A percentile compares a stretch with the other conserved stretches of the same genome.
phyloP scores from a whole-genome alignment of 2,888 invertebrate genomes.

The Lutraria lutraria region DNA sequence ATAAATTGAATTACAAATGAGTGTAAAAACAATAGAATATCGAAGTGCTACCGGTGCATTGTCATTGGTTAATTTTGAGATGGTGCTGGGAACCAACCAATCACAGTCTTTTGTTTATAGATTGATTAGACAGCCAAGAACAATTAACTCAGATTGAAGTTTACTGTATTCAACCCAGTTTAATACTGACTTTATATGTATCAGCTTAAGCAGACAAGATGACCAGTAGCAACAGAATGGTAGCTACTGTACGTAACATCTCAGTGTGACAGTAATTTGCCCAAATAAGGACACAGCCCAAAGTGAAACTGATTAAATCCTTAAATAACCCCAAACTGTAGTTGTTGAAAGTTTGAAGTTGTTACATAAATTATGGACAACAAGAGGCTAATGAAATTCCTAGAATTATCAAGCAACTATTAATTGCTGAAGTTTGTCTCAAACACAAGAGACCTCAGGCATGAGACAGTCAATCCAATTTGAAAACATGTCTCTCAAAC shows the following conservation, averaged over 20 bases:
- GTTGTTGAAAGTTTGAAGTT: slow-evolving; percentile 5
- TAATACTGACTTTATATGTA: background rate
- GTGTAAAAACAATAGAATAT: no score
- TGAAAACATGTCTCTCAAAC: slow-evolving; percentile 17
- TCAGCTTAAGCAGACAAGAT: background rate
- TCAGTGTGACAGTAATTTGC: background rate
- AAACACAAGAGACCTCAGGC: background rate
- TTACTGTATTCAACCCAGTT: background rate
- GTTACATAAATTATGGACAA: slow-evolving; percentile 24
- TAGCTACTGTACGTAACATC: background rate
- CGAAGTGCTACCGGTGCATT: no score
- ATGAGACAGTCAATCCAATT: slow-evolving; percentile 16
- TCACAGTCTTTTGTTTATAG: no score
- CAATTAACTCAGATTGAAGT: no score
- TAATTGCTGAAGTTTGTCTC: slow-evolving; percentile 23
- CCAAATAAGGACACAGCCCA: slow-evolving; percentile 13
- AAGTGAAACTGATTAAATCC: slow-evolving; percentile 10
- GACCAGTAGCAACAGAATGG: background rate
- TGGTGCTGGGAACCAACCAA: no score
- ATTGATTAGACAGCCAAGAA: no score
- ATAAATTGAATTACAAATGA: no score
- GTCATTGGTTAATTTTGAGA: no score
- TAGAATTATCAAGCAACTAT: slow-evolving; percentile 23
- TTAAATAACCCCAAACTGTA: background rate
- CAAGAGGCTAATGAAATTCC: slow-evolving; percentile 21